Conservation (phyloP, 2,888 invertebrate species). For the Idaea dimidiata region DNA sequence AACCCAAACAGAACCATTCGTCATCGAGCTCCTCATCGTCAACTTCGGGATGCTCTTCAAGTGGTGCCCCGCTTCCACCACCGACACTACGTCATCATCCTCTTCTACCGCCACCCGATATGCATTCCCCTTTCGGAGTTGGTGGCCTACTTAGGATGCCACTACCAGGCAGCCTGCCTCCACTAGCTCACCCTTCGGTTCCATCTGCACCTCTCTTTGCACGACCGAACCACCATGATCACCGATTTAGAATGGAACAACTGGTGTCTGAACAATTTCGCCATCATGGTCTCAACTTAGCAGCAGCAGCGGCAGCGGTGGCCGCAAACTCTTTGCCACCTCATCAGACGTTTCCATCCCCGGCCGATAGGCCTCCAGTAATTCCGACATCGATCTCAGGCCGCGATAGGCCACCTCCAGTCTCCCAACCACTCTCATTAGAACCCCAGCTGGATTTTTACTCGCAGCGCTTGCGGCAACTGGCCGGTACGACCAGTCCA, state of each 20-base stretch:
- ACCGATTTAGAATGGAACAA: constrained; percentile 91
- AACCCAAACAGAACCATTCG: constrained; percentile 78
- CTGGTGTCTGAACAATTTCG: constrained; percentile 91
- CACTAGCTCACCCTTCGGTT: constrained; percentile 85
- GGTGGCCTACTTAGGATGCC: constrained; percentile 88
- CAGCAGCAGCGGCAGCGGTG: constrained; percentile 87
- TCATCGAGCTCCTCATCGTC: constrained; percentile 81
- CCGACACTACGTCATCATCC: constrained; percentile 85
- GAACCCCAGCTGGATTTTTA: constrained; percentile 99
- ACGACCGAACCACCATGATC: constrained; percentile 88
- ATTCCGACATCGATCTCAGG: constrained; percentile 77
- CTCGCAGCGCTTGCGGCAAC: constrained; percentile 99
- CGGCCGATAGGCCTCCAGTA: constrained; percentile 80
- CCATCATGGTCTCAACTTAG: constrained; percentile 88
- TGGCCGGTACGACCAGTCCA: constrained; percentile 97
- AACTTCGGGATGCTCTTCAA: constrained; percentile 78
- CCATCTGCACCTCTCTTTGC: constrained; percentile 88
- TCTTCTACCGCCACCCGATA: constrained; percentile 85
- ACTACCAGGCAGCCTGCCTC: constrained; percentile 82
- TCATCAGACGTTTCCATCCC: constrained; percentile 82
- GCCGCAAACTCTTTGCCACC: constrained; percentile 83
- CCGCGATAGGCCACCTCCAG: constrained; percentile 70
- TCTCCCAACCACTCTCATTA: constrained; percentile 85
- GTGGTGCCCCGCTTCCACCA: constrained; percentile 80
- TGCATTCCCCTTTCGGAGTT: constrained; percentile 88